phyloP scores from a whole-genome alignment of 2,797 vertebrate species.

The Pseudochirops cupreus region DNA sequence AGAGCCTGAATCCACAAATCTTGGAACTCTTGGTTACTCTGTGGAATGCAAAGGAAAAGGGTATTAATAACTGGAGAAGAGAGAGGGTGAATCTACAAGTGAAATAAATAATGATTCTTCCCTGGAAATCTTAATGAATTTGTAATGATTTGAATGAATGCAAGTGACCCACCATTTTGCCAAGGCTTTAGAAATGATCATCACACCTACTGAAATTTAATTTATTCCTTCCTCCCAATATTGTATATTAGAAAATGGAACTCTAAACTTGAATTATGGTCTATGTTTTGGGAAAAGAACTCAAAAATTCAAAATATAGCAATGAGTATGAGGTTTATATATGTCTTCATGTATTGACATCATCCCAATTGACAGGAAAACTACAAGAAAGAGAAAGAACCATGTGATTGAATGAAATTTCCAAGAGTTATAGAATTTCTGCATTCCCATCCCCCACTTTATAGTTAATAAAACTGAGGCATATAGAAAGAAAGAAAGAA shows the following conservation, averaged over 20 bases:
- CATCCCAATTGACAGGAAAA: neutral
- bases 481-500: neutral
- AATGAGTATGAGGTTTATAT: neutral
- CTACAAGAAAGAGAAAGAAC: neutral
- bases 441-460: neutral
- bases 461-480: neutral
- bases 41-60: neutral
- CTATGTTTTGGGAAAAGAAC: neutral
- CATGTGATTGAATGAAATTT: too few relatives aligned
- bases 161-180: neutral
- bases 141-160: neutral
- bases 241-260: neutral
- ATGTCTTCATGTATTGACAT: neutral
- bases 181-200: neutral
- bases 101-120: neutral
- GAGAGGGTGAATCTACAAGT: neutral
- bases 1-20: neutral
- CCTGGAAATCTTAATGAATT: neutral
- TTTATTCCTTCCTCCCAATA: neutral
- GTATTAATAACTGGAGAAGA: neutral
- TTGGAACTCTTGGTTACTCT: neutral
- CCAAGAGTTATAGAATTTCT: too few relatives aligned
- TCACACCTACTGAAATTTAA: neutral
- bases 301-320: neutral
- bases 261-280: neutral